Evolutionary conservation across 1,140 invertebrate species (phyloP), one percentile per base, ranked within the genome.

Genomic region (Bombus consobrinus): DNA sequence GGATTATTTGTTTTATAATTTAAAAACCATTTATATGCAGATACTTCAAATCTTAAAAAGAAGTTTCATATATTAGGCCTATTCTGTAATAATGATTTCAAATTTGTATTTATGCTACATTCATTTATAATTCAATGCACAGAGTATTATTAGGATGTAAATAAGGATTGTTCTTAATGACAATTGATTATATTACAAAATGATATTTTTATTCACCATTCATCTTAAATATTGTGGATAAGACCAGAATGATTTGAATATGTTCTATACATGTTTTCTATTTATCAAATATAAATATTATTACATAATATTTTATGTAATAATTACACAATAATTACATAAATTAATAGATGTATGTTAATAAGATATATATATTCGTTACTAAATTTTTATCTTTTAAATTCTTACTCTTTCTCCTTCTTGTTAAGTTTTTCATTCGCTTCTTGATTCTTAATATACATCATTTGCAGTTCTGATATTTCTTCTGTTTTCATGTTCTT

Each of bases 31-130:
- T 73, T 53, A 53, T 72, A 25, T 59, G 39, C 25, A 69, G 1
- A 37, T 15, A 12, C 43, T 64, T 80, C 53, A 37, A 34, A 81
- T 81, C 34, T 22, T 22, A 25, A 53, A n/a, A 43, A 18, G n/a
- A 34, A 62, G 4, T 73, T 74, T 41, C 5, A 18, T 32, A 57
- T 32, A 91, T 88, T 90, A 92, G 91, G 91, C 92, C 92, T 93
- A 87, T 87, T 90, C 84, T 88, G 79, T 88, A 86, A 86, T 57
- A 84, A 73, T 18, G 41, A 39, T 41, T 85, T 43, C 68, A 66
- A 71, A 34, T 32, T 1, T 53, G 32, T 59, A 86, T 84, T 78
- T 81, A 43, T 43, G 39, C 43, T 57, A 22, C 43, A 86, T n/a
- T 28, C 22, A 64, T 76, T 79, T 68, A 32, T 34, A 69, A 28